A percentile compares a stretch with the other conserved stretches of the same genome.
Evolutionary conservation across 2,113 vertebrate species (phyloP).

Genomic region (Tetrao urogallus): DNA sequence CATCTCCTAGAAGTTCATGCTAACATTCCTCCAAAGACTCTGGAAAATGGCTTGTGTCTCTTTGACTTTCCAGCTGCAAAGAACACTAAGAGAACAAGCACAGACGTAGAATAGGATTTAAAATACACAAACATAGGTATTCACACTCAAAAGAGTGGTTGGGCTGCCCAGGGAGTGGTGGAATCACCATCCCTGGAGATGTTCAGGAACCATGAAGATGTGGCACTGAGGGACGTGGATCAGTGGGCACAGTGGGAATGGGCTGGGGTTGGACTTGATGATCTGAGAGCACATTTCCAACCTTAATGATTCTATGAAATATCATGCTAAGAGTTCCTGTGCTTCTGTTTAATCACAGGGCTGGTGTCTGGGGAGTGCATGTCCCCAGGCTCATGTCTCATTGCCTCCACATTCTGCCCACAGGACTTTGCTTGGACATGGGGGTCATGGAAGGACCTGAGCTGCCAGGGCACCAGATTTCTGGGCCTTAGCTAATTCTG

Average conservation of each 20-base stretch:
- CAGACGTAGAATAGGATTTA: neutral
- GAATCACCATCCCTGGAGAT: no score
- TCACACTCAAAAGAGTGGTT: neutral
- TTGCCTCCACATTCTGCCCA: rapidly evolving
- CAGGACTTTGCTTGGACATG: neutral
- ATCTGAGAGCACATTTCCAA: no score
- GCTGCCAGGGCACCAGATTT: rapidly evolving
- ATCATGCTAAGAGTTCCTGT: neutral
- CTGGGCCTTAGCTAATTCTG: neutral
- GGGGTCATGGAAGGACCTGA: neutral
- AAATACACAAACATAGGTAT: neutral
- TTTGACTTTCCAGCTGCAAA: neutral
- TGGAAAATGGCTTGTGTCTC: neutral
- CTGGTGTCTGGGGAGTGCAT: rapidly evolving
- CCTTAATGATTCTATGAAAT: neutral
- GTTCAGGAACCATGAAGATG: no score
- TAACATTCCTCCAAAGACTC: neutral
- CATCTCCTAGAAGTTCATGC: neutral
- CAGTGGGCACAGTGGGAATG: no score
- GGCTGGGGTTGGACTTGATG: no score
- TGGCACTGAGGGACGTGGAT: no score
- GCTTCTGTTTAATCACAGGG: neutral
- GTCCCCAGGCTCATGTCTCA: rapidly evolving
- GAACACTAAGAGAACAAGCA: neutral
- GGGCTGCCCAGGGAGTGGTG: no score